phyloP scores from a whole-genome alignment of 2,797 vertebrate species.

The Neopelma chrysocephalum region DNA sequence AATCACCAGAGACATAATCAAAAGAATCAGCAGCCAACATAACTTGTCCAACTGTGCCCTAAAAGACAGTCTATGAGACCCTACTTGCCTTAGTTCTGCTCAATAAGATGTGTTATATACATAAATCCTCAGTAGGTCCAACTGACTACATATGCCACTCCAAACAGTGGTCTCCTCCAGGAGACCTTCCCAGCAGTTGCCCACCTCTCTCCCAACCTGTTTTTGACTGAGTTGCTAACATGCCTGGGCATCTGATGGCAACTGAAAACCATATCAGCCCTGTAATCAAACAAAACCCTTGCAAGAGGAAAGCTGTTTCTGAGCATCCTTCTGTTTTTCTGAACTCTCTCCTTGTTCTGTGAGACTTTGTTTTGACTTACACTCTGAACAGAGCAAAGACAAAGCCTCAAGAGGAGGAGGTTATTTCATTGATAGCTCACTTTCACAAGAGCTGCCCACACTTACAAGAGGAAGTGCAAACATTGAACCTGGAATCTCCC shows the following conservation, averaged over 20 bases:
- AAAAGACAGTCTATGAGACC: neutral
- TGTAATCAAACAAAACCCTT: neutral
- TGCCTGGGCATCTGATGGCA: neutral
- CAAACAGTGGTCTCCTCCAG: neutral
- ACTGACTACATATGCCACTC: neutral
- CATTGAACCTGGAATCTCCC: neutral
- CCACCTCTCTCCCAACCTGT: neutral
- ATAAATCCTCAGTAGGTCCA: neutral
- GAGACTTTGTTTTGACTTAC: slow-evolving; percentile 55
- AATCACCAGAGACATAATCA: neutral
- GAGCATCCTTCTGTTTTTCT: neutral
- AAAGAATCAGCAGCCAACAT: neutral
- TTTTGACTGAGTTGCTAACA: neutral
- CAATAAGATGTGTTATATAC: neutral
- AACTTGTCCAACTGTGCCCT: neutral
- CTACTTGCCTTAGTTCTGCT: neutral
- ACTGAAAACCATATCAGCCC: neutral
- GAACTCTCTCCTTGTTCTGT: neutral
- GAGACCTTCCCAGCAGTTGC: neutral
- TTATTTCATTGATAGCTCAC: slow-evolving; percentile 18
- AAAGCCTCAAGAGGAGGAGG: slow-evolving; percentile 2
- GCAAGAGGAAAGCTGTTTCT: neutral
- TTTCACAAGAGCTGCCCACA: neutral
- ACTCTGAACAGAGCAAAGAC: neutral
- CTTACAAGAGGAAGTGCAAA: neutral